Base-by-base conservation (phyloP, 2,888 invertebrate genomes). In the Drosophila anomalipes region DNA sequence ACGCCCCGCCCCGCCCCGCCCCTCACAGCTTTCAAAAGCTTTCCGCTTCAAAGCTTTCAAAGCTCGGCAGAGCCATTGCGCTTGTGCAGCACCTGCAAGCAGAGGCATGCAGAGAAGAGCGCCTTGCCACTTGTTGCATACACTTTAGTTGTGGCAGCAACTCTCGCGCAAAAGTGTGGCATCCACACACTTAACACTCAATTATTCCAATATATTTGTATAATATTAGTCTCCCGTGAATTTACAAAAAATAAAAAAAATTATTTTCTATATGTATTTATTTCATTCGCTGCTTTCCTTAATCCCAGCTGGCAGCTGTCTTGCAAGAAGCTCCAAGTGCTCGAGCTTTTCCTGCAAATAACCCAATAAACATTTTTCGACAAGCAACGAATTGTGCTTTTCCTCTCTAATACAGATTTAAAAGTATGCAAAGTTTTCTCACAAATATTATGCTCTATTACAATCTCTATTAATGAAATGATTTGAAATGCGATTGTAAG, bases 21-120 rank as follows among this genome's bases (percentile, higher is more conserved):
- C 7, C n/a, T 2, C 4, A 26, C 1, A 19, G 52, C 74, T 61
- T 64, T 51, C 4, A 0, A 33, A 57, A 77, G 77, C 78, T 77
- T 19, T 12, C 4, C 6, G 0, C 3, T 2, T 1, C n/a, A n/a
- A n/a, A 37, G 52, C 41, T 54, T 47, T 47, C 47, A 47, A 47
- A 47, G 47, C 47, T 47, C 26, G 26, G 26, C 16, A 9, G 4
- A 16, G 16, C 47, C 47, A 32, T 5, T 35, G 77, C 81, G 83
- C 81, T n/a, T 65, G 74, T 53, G 81, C 66, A 37, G 47, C 39
- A 16, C 39, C 75, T 77, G 88, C 83, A 86, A 64, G 67, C 47
- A n/a, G 54, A 56, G 37, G 16, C 12, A 33, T 12, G 7, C 39
- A 61, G 19, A 60, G 22, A 6, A 26, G 32, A 63, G 62, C 28